Evolutionary conservation across 2,797 vertebrate genomes (phyloP).

Genomic region (Dipus sagitta): DNA sequence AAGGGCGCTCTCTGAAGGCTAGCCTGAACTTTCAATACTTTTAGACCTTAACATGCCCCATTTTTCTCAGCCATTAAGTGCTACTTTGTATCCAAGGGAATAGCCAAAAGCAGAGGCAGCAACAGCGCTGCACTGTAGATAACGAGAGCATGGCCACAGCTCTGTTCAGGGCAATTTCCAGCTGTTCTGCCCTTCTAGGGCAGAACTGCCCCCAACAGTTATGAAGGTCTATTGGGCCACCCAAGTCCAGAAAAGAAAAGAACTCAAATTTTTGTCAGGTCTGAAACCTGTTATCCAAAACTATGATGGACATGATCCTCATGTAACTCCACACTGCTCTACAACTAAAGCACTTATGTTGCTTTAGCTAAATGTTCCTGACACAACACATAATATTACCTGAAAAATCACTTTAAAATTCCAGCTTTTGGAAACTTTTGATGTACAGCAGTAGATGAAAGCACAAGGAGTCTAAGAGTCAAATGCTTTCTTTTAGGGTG

Average conservation of each 20-base stretch:
- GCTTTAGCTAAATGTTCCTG: not conserved
- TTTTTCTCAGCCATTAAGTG: not conserved
- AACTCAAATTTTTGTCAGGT: not conserved
- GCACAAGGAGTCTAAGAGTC: not conserved
- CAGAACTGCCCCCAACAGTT: not conserved
- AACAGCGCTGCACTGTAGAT: not conserved
- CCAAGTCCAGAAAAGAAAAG: not conserved
- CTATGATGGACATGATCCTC: accelerated
- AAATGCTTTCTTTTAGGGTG: not conserved
- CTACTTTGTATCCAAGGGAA: not conserved
- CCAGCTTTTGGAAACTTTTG: not conserved
- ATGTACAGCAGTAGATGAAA: not conserved
- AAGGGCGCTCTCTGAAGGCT: not conserved
- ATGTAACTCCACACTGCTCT: accelerated
- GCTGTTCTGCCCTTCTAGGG: not conserved
- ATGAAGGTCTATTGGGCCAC: accelerated
- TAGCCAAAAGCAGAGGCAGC: not conserved
- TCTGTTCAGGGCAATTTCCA: not conserved
- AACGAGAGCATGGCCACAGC: accelerated
- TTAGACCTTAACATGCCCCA: not conserved
- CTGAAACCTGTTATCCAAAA: not conserved
- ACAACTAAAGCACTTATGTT: accelerated
- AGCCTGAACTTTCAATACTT: not conserved
- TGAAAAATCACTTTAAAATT: not conserved
- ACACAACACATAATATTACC: not conserved